A percentile compares a stretch with the other conserved stretches of the same genome.
Conservation (phyloP, 2,113 vertebrate genomes). For the Forbesichthys papilliferus region DNA sequence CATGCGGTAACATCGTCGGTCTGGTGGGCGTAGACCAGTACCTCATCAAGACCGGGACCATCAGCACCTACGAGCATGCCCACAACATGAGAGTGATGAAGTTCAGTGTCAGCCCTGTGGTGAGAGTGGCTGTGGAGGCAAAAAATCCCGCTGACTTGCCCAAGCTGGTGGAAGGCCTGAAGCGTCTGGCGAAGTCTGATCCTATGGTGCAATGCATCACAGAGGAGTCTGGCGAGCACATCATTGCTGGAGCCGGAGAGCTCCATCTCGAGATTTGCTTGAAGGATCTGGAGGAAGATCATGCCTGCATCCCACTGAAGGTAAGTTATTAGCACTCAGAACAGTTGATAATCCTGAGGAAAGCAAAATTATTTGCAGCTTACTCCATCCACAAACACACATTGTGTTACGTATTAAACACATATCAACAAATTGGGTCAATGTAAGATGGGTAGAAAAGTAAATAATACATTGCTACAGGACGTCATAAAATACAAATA, state of each 20-base stretch:
- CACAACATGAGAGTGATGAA: conserved; percentile 99
- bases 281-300: conserved; percentile 95
- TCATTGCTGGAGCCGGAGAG: conserved; percentile 92
- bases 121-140: conserved; percentile 92
- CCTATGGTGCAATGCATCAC: conserved; percentile 99
- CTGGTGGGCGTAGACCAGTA: conserved; percentile 94
- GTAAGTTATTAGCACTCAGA: conserved; percentile 53
- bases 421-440: no score
- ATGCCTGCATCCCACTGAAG: conserved; percentile 94
- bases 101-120: conserved; percentile 95
- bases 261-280: conserved; percentile 95
- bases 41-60: conserved; percentile 94
- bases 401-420: no score
- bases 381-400: no score
- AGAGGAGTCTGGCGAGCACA: conserved; percentile 95
- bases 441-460: no score
- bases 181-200: conserved; percentile 92
- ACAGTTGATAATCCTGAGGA: no score
- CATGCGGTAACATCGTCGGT: conserved; percentile 95
- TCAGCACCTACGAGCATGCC: conserved; percentile 90
- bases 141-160: conserved; percentile 93
- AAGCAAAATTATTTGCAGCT: no score
- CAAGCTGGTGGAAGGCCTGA: conserved; percentile 94
- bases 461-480: no score
- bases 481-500: no score